Conservation (phyloP, 2,888 invertebrate genomes). For the Drosophila rubida region DNA sequence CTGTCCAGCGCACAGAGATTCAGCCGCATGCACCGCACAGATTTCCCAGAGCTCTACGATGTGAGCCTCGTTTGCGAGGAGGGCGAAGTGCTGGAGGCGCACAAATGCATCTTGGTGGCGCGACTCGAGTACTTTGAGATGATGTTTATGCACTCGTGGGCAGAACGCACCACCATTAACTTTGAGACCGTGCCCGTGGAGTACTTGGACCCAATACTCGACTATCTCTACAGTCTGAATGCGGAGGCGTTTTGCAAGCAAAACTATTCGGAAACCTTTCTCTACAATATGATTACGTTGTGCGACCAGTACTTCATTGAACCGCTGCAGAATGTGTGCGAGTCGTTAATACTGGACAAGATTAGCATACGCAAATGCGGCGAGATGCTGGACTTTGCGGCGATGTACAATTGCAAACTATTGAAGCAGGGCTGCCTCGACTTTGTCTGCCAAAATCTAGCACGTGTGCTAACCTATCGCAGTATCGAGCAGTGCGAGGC, state of each 20-base stretch:
- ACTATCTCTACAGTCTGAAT: slow-evolving; percentile 91
- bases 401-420: slow-evolving; percentile 90
- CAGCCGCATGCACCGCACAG: slow-evolving; percentile 85
- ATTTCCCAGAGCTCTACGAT: slow-evolving; percentile 87
- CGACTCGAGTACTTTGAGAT: slow-evolving; percentile 94
- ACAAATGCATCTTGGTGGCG: slow-evolving; percentile 92
- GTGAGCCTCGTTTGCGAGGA: slow-evolving; percentile 87
- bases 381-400: slow-evolving; percentile 91
- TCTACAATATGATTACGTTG: slow-evolving; percentile 90
- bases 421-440: slow-evolving; percentile 91
- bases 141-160: slow-evolving; percentile 93
- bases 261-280: slow-evolving; percentile 89
- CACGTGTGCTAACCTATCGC: slow-evolving; percentile 89
- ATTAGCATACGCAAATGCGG: slow-evolving; percentile 91
- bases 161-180: slow-evolving; percentile 79
- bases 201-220: slow-evolving; percentile 88
- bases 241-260: slow-evolving; percentile 87
- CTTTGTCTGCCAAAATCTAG: slow-evolving; percentile 91
- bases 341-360: slow-evolving; percentile 88
- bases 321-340: slow-evolving; percentile 90
- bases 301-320: slow-evolving; percentile 92
- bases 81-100: slow-evolving; percentile 87
- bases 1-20: slow-evolving; percentile 66
- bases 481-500: slow-evolving; percentile 88
- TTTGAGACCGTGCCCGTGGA: slow-evolving; percentile 82